Percentiles rank a stretch among this genome's conserved stretches.
Conservation (phyloP, 2,113 vertebrate genomes). For the Saguinus midas region DNA sequence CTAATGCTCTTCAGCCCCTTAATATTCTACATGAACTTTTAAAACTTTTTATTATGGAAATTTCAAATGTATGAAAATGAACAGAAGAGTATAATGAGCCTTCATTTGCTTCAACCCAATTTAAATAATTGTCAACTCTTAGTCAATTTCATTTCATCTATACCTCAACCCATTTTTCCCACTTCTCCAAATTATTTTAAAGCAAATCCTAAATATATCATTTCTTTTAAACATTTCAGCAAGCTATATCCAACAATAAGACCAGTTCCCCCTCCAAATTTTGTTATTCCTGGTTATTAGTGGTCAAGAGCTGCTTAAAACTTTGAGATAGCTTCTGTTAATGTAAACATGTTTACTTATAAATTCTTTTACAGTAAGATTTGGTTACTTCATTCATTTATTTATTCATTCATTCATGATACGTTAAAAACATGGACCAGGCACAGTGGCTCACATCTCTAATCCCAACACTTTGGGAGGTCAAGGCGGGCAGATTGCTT, state of each 20-base stretch:
- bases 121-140: neutral
- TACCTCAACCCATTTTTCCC: neutral
- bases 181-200: constrained; percentile 8
- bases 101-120: neutral
- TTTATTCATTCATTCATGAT: neutral
- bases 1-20: neutral
- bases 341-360: constrained; percentile 3
- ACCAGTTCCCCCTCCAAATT: neutral
- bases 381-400: neutral
- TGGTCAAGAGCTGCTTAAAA: neutral
- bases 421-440: neutral
- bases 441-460: neutral
- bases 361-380: neutral
- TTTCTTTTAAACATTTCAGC: neutral
- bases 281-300: neutral
- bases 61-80: neutral
- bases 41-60: neutral
- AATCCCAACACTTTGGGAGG: neutral
- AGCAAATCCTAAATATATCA: neutral
- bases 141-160: neutral
- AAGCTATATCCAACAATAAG: neutral
- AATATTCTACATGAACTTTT: neutral
- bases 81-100: neutral
- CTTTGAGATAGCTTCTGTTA: neutral
- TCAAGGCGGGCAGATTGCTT: neutral